These are phyloP conservation scores for Drosophila borborema DNA, from an alignment of 2,888 invertebrate genomes.

Conservation along the genomic window DNA sequence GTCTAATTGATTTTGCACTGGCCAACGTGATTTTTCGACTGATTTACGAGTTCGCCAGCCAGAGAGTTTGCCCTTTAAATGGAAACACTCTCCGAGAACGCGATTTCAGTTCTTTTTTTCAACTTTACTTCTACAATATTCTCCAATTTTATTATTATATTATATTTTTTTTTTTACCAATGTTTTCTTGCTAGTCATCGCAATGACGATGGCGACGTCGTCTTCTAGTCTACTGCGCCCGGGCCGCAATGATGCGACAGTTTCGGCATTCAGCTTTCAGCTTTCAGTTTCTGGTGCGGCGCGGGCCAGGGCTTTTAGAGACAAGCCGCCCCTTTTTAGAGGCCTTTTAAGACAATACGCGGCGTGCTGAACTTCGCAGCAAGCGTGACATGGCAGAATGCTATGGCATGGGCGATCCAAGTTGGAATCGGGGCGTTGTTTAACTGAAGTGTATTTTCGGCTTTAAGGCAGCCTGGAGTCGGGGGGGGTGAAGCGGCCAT, in stretches of 20 bases:
- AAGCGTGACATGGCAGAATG: conserved; percentile 67
- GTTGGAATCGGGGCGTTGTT: conserved; percentile 40
- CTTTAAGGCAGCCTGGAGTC: conserved; percentile 18
- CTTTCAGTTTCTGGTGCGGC: conserved; percentile 36
- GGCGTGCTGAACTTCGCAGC: conserved; percentile 76
- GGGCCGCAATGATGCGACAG: conserved; percentile 71
- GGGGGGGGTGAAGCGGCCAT: conserved; percentile 4
- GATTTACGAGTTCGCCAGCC: conserved; percentile 32
- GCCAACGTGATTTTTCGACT: conserved; percentile 54
- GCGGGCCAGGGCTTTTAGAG: conserved; percentile 66
- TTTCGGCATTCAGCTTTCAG: conserved; percentile 42
- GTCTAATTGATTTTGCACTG: conserved; percentile 73
- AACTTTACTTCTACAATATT: neutral
- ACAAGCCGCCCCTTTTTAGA: conserved; percentile 55
- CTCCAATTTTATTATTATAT: neutral
- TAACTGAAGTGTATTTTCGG: conserved; percentile 60
- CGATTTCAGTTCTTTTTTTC: conserved; percentile 16
- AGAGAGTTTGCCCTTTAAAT: conserved; percentile 19
- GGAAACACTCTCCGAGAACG: conserved; percentile 12
- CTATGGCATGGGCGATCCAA: conserved; percentile 13
- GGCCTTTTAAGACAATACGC: conserved; percentile 72
- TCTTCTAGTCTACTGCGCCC: conserved; percentile 76
- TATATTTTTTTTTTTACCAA: conserved; percentile 16
- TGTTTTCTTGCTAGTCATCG: conserved; percentile 38
- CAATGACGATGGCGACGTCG: conserved; percentile 56